Conservation (phyloP, 2,797 vertebrate genomes). For the Xiphophorus birchmanni region DNA sequence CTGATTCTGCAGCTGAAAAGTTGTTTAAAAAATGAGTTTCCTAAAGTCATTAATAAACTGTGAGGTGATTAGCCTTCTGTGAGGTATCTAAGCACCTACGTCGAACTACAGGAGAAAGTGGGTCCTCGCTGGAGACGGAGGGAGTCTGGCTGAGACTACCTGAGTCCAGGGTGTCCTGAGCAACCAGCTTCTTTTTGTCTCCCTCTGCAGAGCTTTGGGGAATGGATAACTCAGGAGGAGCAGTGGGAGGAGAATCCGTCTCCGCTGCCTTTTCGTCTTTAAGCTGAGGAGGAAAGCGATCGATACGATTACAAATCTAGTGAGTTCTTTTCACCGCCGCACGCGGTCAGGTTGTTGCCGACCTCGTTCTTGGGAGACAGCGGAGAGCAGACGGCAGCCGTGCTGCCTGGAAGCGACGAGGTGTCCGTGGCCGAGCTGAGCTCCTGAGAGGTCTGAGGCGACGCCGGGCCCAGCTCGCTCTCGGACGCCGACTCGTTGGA, state of each 20-base stretch:
- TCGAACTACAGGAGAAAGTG: slow-evolving; percentile 73
- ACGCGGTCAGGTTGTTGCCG: slow-evolving; percentile 11
- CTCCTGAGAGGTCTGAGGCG: slow-evolving; percentile 78
- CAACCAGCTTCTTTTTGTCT: slow-evolving; percentile 66
- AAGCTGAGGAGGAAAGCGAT: slow-evolving; percentile 32
- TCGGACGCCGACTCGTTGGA: slow-evolving; percentile 83
- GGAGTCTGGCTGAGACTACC: slow-evolving; percentile 78
- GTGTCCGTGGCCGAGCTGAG: slow-evolving; percentile 77
- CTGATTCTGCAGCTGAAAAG: slow-evolving; percentile 62
- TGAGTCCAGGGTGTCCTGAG: slow-evolving; percentile 80
- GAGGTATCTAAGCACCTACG: slow-evolving; percentile 55
- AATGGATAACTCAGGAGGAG: slow-evolving; percentile 39
- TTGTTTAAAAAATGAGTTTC: not conserved
- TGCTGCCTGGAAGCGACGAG: slow-evolving; percentile 79
- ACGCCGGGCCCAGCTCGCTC: slow-evolving; percentile 69
- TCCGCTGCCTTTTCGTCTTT: slow-evolving; percentile 61
- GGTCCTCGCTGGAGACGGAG: slow-evolving; percentile 80
- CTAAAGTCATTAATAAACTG: not conserved
- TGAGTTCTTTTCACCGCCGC: not conserved
- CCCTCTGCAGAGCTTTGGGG: slow-evolving; percentile 39
- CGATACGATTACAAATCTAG: not conserved
- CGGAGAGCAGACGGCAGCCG: slow-evolving; percentile 81
- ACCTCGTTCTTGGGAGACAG: slow-evolving; percentile 77
- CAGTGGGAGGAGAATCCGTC: slow-evolving; percentile 23
- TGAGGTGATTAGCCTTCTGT: not conserved